Base-by-base conservation (phyloP, 2,797 vertebrate genomes). In the Sebastolobus alascanus region DNA sequence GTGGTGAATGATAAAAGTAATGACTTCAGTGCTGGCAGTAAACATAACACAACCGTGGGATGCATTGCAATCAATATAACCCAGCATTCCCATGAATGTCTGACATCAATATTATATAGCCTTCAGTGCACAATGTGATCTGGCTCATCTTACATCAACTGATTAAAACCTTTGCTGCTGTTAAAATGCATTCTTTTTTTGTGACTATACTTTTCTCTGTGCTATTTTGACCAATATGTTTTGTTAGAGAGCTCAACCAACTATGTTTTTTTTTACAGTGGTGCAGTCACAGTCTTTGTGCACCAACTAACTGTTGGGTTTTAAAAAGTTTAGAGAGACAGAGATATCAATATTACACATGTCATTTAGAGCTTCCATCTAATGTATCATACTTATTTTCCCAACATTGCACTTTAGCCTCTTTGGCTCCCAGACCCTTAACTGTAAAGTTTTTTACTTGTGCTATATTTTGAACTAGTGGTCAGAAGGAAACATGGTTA, bases 101-200 rank as follows among this genome's bases (percentile, higher is more conserved):
- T 79, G 40, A 75, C 70, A 85, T 82, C 76, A 72, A 69, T 88
- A 86, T 61, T 38, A 60, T 27, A 82, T 38, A 54, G 50, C 50
- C 50, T 54, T 67, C 60, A 65, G 31, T 66, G 58, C 29, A 22
- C 27, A 50, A 52, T 68, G 59, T 80, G 68, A 67, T 70, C 68
- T 68, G 63, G 56, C 46, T 69, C 54, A 40, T 81, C 61, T 75
- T 61, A 74, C 74, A 72, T 73, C 63, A 67, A 22, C 67, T 76
- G 64, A 83, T 74, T 43, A 25, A 77, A 76, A 43, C 54, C 46
- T 11, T 80, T 14, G 20, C 25, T 65, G 14, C 40, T 68, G 37
- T 73, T 22, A n/a, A 68, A 78, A 6, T 61, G 0, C 6, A 9
- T 29, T 27, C 0, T 7, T n/a, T 33, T 61, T 2, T 14, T 50